Conservation (phyloP, 1,140 invertebrate species). For the Reticulitermes speratus region DNA sequence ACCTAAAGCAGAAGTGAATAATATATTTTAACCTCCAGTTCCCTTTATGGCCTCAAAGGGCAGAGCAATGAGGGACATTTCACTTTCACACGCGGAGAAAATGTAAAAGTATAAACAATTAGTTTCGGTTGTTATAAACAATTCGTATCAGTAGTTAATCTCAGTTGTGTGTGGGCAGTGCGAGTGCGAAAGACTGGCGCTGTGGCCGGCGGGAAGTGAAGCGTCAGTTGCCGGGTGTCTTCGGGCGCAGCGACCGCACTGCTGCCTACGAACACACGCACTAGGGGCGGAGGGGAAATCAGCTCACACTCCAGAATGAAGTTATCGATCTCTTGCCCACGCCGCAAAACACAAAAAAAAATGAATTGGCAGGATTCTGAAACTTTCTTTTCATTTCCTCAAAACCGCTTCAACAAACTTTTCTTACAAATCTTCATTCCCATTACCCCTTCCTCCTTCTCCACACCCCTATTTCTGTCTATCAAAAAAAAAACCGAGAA, state of each 20-base stretch:
- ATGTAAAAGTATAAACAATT: too few species aligned
- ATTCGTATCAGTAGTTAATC: too few species aligned
- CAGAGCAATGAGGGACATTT: too few species aligned
- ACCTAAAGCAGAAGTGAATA: too few species aligned
- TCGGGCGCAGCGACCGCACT: background rate
- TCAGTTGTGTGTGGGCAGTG: too few species aligned
- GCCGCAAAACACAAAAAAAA: background rate
- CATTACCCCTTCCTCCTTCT: background rate
- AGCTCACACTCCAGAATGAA: background rate
- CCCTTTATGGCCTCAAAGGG: too few species aligned
- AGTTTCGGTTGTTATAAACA: too few species aligned
- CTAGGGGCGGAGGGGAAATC: background rate
- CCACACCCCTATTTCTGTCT: too few species aligned
- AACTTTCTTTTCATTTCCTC: background rate
- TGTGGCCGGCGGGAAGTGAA: background rate
- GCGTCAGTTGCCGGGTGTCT: background rate
- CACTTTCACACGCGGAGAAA: too few species aligned
- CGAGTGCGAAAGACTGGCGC: background rate
- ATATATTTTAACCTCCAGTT: too few species aligned
- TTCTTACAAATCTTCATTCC: background rate
- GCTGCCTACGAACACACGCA: background rate
- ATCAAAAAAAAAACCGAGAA: too few species aligned
- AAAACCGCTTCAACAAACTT: background rate
- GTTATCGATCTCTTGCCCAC: background rate
- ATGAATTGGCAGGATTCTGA: background rate